These are phyloP conservation scores for Apodemus agrarius DNA, from an alignment of 2,797 vertebrate genomes.

Conservation along the genomic window DNA sequence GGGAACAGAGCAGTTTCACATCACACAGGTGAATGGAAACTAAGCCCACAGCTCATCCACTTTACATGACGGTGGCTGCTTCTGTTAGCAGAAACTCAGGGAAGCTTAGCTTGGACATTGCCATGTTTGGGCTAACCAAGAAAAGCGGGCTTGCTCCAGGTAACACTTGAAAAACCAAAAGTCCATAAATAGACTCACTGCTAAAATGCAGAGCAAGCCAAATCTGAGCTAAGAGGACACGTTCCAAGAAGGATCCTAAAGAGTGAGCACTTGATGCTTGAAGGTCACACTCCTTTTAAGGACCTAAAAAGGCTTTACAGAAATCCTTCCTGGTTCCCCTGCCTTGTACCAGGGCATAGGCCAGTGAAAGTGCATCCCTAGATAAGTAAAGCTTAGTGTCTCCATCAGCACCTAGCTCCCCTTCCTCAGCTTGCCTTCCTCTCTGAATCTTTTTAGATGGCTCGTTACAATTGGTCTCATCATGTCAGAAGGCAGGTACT, in stretches of 20 bases:
- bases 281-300: conserved; percentile 64
- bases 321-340: not conserved
- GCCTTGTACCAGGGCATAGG: not conserved
- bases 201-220: conserved; percentile 40
- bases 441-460: conserved; percentile 61
- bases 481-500: conserved; percentile 39
- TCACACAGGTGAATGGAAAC: not conserved
- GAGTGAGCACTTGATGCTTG: conserved; percentile 36
- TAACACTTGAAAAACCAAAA: conserved; percentile 48
- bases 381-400: not conserved
- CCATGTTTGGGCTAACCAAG: conserved; percentile 46
- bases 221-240: conserved; percentile 64
- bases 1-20: not conserved
- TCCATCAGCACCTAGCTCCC: not conserved
- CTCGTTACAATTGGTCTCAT: not conserved
- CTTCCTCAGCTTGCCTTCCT: not conserved
- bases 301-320: conserved; percentile 5
- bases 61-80: not conserved
- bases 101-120: not conserved
- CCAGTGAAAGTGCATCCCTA: conserved; percentile 12
- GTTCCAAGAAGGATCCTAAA: conserved; percentile 49
- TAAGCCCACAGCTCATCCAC: not conserved
- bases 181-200: conserved; percentile 68
- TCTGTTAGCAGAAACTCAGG: not conserved
- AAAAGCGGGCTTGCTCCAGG: conserved; percentile 61